Conservation (phyloP, 2,888 invertebrate species). For the Salpingus planirostris region DNA sequence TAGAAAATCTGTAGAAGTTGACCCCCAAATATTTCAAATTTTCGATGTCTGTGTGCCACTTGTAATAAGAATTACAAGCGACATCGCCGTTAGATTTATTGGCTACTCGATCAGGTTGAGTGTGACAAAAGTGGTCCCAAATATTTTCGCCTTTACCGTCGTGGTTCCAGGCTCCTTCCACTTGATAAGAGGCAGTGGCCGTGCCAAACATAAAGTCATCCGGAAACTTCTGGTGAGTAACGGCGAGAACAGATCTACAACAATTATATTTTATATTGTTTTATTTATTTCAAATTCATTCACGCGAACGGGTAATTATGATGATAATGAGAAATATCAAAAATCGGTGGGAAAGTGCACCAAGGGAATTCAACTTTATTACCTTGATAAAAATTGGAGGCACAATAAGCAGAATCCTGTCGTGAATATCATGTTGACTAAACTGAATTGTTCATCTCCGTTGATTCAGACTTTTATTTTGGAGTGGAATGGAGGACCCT, state of each 20-base stretch:
- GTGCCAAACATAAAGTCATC: slow-evolving; percentile 21
- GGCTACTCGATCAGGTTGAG: slow-evolving; percentile 43
- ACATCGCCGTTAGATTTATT: slow-evolving; percentile 54
- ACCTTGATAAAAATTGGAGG: no score
- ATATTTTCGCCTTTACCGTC: slow-evolving; percentile 23
- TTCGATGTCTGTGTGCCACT: slow-evolving; percentile 54
- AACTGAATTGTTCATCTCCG: no score
- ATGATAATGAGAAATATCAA: no score
- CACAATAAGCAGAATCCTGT: no score
- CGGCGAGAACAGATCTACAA: background rate
- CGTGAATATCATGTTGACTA: no score
- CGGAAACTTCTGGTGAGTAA: slow-evolving; percentile 30
- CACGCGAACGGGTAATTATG: no score
- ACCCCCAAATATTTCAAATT: slow-evolving; percentile 55
- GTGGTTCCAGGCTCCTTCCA: slow-evolving; percentile 38
- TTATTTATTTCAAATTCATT: no score
- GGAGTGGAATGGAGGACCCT: no score
- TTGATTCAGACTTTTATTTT: no score
- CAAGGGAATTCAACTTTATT: no score
- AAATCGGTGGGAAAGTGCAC: no score
- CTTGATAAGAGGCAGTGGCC: slow-evolving; percentile 30
- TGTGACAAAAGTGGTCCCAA: slow-evolving; percentile 33
- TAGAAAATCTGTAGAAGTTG: slow-evolving; percentile 60
- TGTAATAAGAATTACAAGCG: slow-evolving; percentile 61
- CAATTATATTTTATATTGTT: no score